phyloP scores from a whole-genome alignment of 2,888 invertebrate genomes.

The Lottia scabra region DNA sequence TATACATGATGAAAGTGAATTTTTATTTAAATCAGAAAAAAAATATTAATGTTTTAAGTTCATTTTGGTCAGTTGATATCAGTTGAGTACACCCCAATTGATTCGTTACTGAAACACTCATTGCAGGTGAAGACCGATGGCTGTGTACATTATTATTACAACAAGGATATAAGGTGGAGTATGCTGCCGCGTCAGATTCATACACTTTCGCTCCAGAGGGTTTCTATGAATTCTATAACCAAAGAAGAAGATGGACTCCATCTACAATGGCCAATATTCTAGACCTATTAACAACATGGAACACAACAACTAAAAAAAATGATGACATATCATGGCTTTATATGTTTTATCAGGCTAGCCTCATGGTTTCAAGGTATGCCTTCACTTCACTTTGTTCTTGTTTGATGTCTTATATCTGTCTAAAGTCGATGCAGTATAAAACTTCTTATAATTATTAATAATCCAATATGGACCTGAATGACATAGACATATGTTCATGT shows the following conservation, averaged over 20 bases:
- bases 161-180: constrained; percentile 96
- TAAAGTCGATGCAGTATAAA: background rate
- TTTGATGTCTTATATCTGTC: too few species aligned
- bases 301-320: constrained; percentile 48
- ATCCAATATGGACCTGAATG: too few species aligned
- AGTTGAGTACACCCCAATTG: too few species aligned
- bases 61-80: background rate
- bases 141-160: constrained; percentile 94
- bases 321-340: constrained; percentile 58
- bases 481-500: too few species aligned
- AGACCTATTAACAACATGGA: constrained; percentile 77
- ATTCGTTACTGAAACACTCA: too few species aligned
- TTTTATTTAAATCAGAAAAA: background rate
- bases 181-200: constrained; percentile 98
- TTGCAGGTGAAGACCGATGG: constrained; percentile 94
- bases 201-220: constrained; percentile 95
- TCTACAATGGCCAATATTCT: constrained; percentile 98
- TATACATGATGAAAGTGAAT: constrained; percentile 13
- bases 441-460: too few species aligned
- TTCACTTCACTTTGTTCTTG: too few species aligned
- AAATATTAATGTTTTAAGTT: background rate
- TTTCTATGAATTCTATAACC: constrained; percentile 84
- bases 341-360: constrained; percentile 55
- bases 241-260: constrained; percentile 97
- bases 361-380: constrained; percentile 36